Percentiles rank a stretch among this genome's conserved stretches.
These are phyloP conservation scores for Nestor notabilis DNA, from an alignment of 2,113 vertebrate species.

Conservation along the genomic window DNA sequence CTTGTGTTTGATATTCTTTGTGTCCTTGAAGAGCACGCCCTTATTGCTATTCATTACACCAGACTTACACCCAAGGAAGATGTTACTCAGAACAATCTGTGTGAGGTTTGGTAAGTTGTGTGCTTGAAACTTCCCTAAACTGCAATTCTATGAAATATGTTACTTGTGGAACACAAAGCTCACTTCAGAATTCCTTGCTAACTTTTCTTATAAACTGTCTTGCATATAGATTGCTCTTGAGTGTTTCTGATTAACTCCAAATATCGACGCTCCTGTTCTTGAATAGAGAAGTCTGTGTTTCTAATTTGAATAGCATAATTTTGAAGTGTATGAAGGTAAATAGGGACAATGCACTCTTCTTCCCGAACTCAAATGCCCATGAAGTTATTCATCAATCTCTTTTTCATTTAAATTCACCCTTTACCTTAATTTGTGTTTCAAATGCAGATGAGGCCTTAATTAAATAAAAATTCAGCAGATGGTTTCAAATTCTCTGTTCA, in stretches of 20 bases:
- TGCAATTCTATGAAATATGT: neutral
- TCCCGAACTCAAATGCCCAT: conserved; percentile 7
- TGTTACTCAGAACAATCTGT: neutral
- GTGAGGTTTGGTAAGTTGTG: neutral
- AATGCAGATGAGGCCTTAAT: conserved; percentile 69
- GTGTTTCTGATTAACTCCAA: conserved; percentile 48
- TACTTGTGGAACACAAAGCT: neutral
- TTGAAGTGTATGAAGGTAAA: conserved; percentile 35
- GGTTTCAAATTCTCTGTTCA: conserved; percentile 45
- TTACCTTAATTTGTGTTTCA: conserved; percentile 67
- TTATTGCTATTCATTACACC: neutral
- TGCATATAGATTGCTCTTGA: neutral
- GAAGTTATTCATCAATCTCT: conserved; percentile 66
- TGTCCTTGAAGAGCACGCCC: neutral
- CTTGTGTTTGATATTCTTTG: neutral
- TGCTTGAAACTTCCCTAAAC: neutral
- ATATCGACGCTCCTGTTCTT: conserved; percentile 4
- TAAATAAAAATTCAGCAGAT: conserved; percentile 70
- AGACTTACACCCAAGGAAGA: neutral
- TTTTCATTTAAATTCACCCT: conserved; percentile 67
- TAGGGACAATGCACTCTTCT: conserved; percentile 51
- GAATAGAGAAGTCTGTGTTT: conserved; percentile 33
- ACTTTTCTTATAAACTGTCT: neutral
- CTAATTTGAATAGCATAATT: conserved; percentile 53
- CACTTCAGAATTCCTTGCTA: conserved; percentile 22